Base-by-base conservation (phyloP, 1,140 invertebrate genomes). In the Myzus persicae region DNA sequence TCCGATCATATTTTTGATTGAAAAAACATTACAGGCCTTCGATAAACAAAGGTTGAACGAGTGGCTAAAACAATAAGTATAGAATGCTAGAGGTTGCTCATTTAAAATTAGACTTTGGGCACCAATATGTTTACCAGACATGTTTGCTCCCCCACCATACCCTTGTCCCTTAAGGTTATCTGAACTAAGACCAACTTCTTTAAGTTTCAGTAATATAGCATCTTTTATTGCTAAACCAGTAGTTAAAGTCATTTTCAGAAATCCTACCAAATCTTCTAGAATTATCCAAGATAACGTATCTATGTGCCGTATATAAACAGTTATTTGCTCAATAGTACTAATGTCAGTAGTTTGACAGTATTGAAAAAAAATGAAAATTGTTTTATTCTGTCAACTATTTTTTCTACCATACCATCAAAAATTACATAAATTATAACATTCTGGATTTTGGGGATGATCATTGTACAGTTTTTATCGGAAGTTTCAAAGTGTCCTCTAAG, bases 71-170 rank as follows among this genome's bases (percentile, higher is more conserved):
- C 89, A 90, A 51, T 90, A 40, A 0, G 51, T 90, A 90, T 90
- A 90, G 22, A 90, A 90, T 6, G 22, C 51, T 42, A 59, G 40
- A 1, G 89, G 51, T 9, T 90, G 54, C 14, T 90, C 22, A 31
- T 67, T 22, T 67, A 46, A 8, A 14, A 90, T 46, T 42, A 90
- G 48, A 4, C 51, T 54, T 94, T 95, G 94, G 36, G 94, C 94
- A 36, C 94, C 94, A 91, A 94, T 94, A 89, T 93, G 94, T 84
- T 90, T 93, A 24, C 94, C 94, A 36, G 93, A 87, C 94, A 95
- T 95, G 82, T 94, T 94, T 42, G 76, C 76, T 11, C 94, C 94
- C 84, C 94, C 94, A 84, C 94, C 94, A 93, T 95, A 95, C 26
- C 94, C 94, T 94, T 95, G 94, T 31, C 94, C 94, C 88, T 2